A percentile compares a stretch with the other conserved stretches of the same genome.
These are phyloP conservation scores for Syngnathus scovelli DNA, from an alignment of 2,113 vertebrate species.

Conservation along the genomic window DNA sequence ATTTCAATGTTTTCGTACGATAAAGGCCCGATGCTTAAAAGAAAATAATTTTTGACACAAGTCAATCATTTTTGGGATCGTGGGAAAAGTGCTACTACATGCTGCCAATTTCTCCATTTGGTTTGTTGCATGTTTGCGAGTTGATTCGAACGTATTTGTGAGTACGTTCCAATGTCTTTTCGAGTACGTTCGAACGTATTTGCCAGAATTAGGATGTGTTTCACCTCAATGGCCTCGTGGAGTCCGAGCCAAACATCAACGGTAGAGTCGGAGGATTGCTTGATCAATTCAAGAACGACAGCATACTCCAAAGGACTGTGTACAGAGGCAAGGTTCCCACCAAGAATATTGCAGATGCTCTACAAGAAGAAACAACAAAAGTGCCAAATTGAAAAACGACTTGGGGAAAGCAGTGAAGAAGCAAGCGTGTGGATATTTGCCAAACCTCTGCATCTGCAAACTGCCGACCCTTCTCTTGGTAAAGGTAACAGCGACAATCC, in stretches of 20 bases:
- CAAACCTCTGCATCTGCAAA: conserved; percentile 1
- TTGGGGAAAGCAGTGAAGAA: neutral
- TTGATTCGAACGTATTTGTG: no score
- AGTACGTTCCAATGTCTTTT: no score
- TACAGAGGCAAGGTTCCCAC: neutral
- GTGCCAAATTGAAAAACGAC: no score
- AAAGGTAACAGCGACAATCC: neutral
- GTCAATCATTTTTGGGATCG: no score
- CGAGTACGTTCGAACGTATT: no score
- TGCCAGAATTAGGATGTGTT: neutral
- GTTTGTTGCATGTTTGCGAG: no score
- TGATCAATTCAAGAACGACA: neutral
- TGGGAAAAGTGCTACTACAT: no score
- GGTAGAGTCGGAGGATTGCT: no score
- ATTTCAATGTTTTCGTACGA: no score
- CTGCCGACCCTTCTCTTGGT: neutral
- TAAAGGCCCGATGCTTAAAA: no score
- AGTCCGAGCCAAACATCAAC: neutral
- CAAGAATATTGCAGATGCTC: neutral
- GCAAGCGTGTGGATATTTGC: neutral
- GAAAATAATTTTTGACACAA: no score
- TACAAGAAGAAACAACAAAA: neutral
- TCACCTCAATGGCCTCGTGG: neutral
- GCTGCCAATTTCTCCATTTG: no score
- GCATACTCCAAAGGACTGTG: neutral